Conservation (phyloP, 2,888 invertebrate species). For the Acheta domesticus region DNA sequence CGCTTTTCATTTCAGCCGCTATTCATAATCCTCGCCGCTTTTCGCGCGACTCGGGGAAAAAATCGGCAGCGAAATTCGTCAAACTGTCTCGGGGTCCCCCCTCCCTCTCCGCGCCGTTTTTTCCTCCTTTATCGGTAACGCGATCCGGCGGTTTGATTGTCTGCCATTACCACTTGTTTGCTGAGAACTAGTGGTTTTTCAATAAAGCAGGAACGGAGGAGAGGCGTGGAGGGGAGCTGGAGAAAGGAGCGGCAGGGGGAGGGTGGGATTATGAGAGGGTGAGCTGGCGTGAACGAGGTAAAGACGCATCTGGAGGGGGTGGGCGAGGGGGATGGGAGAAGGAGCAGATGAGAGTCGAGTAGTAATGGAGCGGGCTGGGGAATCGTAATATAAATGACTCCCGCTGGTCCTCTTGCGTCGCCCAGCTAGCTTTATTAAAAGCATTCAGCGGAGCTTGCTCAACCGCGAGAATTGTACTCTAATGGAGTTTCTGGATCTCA, state of each 20-base stretch:
- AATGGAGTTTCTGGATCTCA: not conserved
- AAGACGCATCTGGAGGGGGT: not conserved
- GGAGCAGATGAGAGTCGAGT: not conserved
- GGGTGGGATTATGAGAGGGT: not conserved
- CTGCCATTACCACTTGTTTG: not conserved
- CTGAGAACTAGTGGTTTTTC: slow-evolving; percentile 3
- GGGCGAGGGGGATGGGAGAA: not conserved
- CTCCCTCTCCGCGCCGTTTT: not conserved
- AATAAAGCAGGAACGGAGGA: not conserved
- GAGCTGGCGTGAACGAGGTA: not conserved
- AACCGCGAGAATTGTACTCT: not conserved
- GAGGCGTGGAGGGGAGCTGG: not conserved
- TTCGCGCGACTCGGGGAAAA: not conserved
- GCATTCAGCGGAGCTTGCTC: not conserved
- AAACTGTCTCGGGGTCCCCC: not conserved
- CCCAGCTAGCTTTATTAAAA: not conserved
- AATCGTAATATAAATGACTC: slow-evolving; percentile 4
- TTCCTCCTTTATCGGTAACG: slow-evolving; percentile 4
- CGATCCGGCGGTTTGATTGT: not conserved
- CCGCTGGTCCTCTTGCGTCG: not conserved
- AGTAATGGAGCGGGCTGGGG: not conserved
- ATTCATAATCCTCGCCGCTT: not conserved
- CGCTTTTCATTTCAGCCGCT: not conserved
- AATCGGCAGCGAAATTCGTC: not conserved
- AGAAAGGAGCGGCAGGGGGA: not conserved